These are phyloP conservation scores for Sarcophaga subvicina DNA, from an alignment of 2,888 invertebrate genomes.

Conservation along the genomic window DNA sequence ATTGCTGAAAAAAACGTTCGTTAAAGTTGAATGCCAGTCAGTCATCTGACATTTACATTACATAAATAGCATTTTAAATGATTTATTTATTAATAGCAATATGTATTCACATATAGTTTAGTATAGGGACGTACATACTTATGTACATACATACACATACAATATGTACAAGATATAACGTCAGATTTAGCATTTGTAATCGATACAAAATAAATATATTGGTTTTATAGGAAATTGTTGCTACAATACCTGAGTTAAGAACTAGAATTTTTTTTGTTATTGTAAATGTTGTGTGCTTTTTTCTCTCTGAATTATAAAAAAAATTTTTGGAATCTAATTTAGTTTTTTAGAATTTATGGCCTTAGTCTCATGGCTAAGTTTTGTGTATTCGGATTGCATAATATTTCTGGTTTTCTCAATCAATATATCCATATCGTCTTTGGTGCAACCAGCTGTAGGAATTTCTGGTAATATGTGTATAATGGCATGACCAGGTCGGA, in stretches of 20 bases:
- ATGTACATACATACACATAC: background rate
- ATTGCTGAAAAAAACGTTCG: conserved; percentile 2
- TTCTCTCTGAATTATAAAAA: background rate
- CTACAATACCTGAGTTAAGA: conserved; percentile 67
- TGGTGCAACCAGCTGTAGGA: conserved; percentile 85
- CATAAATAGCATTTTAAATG: background rate
- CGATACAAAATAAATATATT: conserved; percentile 46
- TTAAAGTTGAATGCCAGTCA: background rate
- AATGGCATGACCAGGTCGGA: conserved; percentile 87
- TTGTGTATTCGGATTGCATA: conserved; percentile 86
- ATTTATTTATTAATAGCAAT: conserved; percentile 15
- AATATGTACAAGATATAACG: too few species aligned
- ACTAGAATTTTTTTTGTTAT: conserved; percentile 35
- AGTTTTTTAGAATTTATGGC: conserved; percentile 72
- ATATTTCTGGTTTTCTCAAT: conserved; percentile 86
- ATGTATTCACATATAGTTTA: background rate
- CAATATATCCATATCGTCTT: conserved; percentile 85
- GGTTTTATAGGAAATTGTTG: conserved; percentile 49
- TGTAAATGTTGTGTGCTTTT: background rate
- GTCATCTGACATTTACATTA: conserved; percentile 8
- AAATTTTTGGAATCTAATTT: conserved; percentile 58
- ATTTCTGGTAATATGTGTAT: conserved; percentile 89
- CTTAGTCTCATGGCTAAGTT: conserved; percentile 82
- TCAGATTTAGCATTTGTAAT: conserved; percentile 27
- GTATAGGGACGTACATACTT: background rate